These are phyloP conservation scores for Amyelois transitella DNA, from an alignment of 1,140 invertebrate genomes.

Conservation along the genomic window DNA sequence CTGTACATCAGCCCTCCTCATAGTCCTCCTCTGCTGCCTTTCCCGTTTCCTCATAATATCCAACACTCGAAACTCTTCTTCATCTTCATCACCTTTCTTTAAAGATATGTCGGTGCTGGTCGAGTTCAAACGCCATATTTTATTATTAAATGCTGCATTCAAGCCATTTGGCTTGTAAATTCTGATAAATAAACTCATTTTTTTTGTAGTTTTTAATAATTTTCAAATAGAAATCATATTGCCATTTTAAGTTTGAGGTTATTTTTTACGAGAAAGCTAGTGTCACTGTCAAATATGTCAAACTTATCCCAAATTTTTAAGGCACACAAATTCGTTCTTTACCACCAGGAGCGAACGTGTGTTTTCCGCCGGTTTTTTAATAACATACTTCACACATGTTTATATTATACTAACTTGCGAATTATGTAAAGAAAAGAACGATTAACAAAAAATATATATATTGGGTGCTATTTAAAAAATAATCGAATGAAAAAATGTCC, in stretches of 20 bases:
- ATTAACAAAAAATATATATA: too few species aligned
- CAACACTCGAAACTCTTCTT: slow-evolving; percentile 66
- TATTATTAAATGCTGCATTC: slow-evolving; percentile 29
- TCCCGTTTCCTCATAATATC: slow-evolving; percentile 61
- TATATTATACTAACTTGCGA: too few species aligned
- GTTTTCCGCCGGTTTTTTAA: too few species aligned
- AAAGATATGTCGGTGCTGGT: slow-evolving; percentile 35
- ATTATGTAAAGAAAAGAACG: too few species aligned
- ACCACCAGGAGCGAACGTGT: too few species aligned
- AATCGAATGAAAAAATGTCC: too few species aligned
- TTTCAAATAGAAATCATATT: slow-evolving; percentile 9
- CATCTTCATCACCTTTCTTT: slow-evolving; percentile 41
- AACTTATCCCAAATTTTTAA: too few species aligned
- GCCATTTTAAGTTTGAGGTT: slow-evolving; percentile 50
- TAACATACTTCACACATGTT: too few species aligned
- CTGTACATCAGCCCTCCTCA: slow-evolving; percentile 39
- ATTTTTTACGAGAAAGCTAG: slow-evolving; percentile 8
- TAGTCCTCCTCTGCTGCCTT: slow-evolving; percentile 32
- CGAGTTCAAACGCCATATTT: slow-evolving; percentile 55
- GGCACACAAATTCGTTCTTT: too few species aligned
- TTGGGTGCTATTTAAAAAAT: too few species aligned
- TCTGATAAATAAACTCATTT: slow-evolving; percentile 58
- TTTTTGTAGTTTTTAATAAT: slow-evolving; percentile 20
- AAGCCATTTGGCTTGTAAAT: slow-evolving; percentile 30
- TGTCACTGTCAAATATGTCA: not conserved